phyloP scores from a whole-genome alignment of 2,797 vertebrate species.

The Tamandua tetradactyla region DNA sequence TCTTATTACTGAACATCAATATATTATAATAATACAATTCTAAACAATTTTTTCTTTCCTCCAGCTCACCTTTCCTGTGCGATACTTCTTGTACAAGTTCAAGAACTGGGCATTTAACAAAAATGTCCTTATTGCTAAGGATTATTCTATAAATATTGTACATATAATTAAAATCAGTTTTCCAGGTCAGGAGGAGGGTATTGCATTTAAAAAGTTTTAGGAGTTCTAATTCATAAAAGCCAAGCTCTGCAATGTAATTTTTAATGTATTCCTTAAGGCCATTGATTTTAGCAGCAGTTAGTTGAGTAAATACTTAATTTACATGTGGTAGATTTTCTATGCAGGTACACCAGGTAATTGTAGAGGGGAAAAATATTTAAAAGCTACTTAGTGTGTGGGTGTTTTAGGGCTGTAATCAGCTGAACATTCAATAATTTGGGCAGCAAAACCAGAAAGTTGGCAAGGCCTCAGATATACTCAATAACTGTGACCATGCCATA shows the following conservation, averaged over 20 bases:
- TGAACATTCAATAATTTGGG: constrained; percentile 73
- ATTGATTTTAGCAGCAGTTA: constrained; percentile 72
- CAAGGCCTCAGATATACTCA: constrained; percentile 64
- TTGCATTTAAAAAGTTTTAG: constrained; percentile 66
- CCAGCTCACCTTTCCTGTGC: not conserved
- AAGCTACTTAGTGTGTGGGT: constrained; percentile 71
- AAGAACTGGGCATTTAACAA: not conserved
- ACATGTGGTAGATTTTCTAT: constrained; percentile 65
- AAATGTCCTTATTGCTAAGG: constrained; percentile 50
- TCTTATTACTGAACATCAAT: not conserved
- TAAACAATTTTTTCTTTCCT: constrained; percentile 4
- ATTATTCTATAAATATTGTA: constrained; percentile 40
- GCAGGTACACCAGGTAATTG: constrained; percentile 72
- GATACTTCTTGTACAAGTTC: not conserved
- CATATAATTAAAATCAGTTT: constrained; percentile 72
- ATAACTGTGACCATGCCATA: constrained; percentile 57
- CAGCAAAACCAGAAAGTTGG: constrained; percentile 75
- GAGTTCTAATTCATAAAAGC: constrained; percentile 71
- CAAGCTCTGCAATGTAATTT: constrained; percentile 60
- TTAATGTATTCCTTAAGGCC: constrained; percentile 69
- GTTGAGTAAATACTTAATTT: constrained; percentile 77
- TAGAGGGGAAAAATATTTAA: constrained; percentile 73
- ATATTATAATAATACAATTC: not conserved
- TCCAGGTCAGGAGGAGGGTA: constrained; percentile 70
- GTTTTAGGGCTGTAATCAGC: constrained; percentile 73